Percentiles rank a stretch among this genome's conserved stretches.
Conservation (phyloP, 2,888 invertebrate species). For the Stramonita haemastoma region DNA sequence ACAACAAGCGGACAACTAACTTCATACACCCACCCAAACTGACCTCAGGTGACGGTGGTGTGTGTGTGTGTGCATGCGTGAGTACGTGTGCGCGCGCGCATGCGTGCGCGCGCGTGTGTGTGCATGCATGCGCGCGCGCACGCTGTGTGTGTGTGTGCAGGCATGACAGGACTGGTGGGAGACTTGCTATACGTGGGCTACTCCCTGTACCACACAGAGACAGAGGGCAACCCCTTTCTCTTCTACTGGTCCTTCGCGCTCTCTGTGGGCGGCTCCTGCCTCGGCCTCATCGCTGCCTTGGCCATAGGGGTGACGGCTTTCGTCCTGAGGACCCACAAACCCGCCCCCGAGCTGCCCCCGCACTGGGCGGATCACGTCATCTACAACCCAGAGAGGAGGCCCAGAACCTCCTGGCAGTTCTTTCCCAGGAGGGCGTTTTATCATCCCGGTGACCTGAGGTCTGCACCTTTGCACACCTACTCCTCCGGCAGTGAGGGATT, state of each 20-base stretch:
- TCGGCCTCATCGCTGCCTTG: neutral
- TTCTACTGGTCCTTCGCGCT: constrained; percentile 16
- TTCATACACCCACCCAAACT: no score
- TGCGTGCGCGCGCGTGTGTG: no score
- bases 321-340: neutral
- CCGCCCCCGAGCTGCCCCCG: neutral
- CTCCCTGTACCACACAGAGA: neutral
- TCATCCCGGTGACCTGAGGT: neutral
- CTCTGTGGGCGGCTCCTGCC: neutral
- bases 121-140: no score
- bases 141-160: neutral
- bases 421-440: neutral
- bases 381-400: neutral
- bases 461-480: neutral
- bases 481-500: neutral
- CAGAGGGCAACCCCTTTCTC: no score
- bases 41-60: no score
- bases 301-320: neutral
- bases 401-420: neutral
- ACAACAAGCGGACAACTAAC: no score
- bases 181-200: constrained; percentile 14
- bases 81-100: no score
- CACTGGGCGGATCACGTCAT: neutral
- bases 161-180: neutral
- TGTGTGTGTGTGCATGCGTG: neutral